Evolutionary conservation across 1,140 invertebrate genomes (phyloP).

Genomic region (Andrena cerasifolii): DNA sequence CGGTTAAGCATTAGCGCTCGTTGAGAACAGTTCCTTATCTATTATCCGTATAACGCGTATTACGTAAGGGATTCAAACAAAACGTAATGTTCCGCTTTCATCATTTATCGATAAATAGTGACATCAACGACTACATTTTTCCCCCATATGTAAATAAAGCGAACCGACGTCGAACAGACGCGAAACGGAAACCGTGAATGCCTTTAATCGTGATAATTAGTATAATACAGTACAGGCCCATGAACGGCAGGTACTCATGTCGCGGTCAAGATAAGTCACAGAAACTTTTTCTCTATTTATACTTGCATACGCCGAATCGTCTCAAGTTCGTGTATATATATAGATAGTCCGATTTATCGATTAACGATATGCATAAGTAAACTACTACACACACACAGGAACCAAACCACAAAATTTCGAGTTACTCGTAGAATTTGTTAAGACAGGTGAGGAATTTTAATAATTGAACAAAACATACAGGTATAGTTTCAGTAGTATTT

Average conservation of each 20-base stretch:
- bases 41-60: constrained; percentile 43
- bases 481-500: constrained; percentile 81
- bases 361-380: constrained; percentile 68
- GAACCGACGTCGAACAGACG: constrained; percentile 6
- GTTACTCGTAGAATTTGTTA: constrained; percentile 75
- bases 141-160: constrained; percentile 33
- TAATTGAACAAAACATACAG: constrained; percentile 78
- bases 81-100: constrained; percentile 41
- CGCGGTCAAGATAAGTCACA: constrained; percentile 36
- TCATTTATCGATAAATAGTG: constrained; percentile 55
- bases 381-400: constrained; percentile 67
- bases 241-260: constrained; percentile 49
- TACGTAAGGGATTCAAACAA: constrained; percentile 54
- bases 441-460: constrained; percentile 75
- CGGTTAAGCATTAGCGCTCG: constrained; percentile 18
- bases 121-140: constrained; percentile 43
- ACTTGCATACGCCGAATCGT: constrained; percentile 13
- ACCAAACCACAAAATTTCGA: constrained; percentile 67
- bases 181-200: constrained; percentile 17
- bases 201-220: constrained; percentile 3
- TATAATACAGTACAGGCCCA: constrained; percentile 17
- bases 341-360: constrained; percentile 56
- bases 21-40: constrained; percentile 42
- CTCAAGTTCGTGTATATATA: constrained; percentile 3
- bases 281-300: constrained; percentile 15